Conservation (phyloP, 53 echinoderm and acorn worm genomes). For the Mesocentrotus franciscanus region DNA sequence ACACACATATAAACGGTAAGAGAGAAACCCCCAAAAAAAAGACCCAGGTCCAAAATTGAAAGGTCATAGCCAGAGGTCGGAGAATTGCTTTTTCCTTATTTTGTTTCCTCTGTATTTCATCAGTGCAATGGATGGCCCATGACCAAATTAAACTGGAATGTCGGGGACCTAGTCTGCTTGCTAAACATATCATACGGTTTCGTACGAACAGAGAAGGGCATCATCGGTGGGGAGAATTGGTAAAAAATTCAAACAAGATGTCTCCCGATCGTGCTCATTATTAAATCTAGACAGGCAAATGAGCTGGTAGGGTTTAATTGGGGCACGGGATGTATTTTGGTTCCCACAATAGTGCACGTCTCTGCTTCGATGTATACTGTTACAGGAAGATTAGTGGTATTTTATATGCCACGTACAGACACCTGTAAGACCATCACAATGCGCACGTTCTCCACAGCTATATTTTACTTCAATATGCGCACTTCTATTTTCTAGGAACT, state of each 20-base stretch:
- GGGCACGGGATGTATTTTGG: not conserved
- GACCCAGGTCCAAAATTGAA: not conserved
- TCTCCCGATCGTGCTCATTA: not conserved
- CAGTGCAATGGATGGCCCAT: not conserved
- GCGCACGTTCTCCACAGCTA: not conserved
- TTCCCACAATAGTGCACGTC: slow-evolving; percentile 24
- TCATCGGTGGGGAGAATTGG: not conserved
- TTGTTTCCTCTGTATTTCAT: not conserved
- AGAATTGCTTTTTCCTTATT: not conserved
- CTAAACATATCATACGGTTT: not conserved
- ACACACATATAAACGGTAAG: not conserved
- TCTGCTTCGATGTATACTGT: not conserved
- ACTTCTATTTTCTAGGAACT: too few species aligned
- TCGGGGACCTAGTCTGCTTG: not conserved
- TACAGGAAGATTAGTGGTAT: not conserved
- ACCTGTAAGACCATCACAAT: not conserved
- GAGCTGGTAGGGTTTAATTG: not conserved
- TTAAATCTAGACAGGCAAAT: slow-evolving; percentile 22
- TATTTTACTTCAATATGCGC: not conserved
- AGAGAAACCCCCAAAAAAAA: not conserved
- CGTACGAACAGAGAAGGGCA: not conserved
- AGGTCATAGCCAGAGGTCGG: not conserved
- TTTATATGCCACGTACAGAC: not conserved
- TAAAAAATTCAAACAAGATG: slow-evolving; percentile 24
- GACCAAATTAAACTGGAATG: not conserved